phyloP scores from a whole-genome alignment of 2,797 vertebrate species.

The Serranus cabrilla region DNA sequence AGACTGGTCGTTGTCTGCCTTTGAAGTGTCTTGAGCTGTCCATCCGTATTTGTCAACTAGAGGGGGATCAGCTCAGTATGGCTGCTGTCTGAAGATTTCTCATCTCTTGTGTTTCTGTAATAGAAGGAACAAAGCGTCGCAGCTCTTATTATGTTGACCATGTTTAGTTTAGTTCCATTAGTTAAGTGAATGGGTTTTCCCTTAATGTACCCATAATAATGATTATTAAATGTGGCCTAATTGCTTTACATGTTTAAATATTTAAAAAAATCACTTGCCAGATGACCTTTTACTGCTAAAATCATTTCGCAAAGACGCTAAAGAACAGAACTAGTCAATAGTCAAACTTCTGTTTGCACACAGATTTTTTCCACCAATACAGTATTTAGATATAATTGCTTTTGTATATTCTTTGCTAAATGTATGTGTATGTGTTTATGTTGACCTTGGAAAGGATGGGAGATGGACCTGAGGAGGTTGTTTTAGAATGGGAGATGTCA shows the following conservation, averaged over 20 bases:
- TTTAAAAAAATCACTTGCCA: background rate
- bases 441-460: too few species aligned
- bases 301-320: too few species aligned
- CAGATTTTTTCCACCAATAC: too few species aligned
- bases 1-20: conserved; percentile 79
- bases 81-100: conserved; percentile 80
- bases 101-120: conserved; percentile 67
- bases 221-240: background rate
- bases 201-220: conserved; percentile 16
- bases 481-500: too few species aligned
- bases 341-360: too few species aligned
- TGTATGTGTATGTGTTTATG: too few species aligned
- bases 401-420: too few species aligned
- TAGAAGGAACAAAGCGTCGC: conserved; percentile 62
- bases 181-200: conserved; percentile 20
- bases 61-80: conserved; percentile 77
- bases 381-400: too few species aligned
- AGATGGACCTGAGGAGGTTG: too few species aligned
- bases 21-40: conserved; percentile 85
- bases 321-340: too few species aligned
- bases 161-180: conserved; percentile 37
- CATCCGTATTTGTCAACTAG: conserved; percentile 78
- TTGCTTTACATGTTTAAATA: conserved; percentile 5
- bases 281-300: too few species aligned
- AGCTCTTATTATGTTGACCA: conserved; percentile 45